Evolutionary conservation across 2,888 invertebrate species (phyloP).

Genomic region (Dysmachus trigonus): DNA sequence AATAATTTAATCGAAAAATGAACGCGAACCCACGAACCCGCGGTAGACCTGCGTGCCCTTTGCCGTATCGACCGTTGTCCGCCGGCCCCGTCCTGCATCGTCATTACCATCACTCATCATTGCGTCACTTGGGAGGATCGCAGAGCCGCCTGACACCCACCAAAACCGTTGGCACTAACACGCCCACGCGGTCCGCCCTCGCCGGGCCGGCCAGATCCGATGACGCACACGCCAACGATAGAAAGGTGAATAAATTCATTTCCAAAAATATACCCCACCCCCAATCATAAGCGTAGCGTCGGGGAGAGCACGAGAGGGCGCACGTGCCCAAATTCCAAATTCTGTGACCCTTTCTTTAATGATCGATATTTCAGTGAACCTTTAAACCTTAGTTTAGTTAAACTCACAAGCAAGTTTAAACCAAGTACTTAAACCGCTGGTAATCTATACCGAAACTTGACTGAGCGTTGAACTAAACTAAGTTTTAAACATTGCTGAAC

Average conservation of each 20-base stretch:
- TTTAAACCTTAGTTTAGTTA: too few species aligned
- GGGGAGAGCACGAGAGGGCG: too few species aligned
- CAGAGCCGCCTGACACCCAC: slow-evolving; percentile 55
- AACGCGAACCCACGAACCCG: neutral
- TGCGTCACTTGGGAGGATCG: slow-evolving; percentile 62
- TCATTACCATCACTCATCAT: slow-evolving; percentile 59
- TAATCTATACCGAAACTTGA: too few species aligned
- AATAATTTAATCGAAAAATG: neutral
- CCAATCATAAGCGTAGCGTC: too few species aligned
- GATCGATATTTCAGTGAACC: too few species aligned
- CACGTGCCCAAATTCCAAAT: too few species aligned
- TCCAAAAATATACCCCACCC: neutral
- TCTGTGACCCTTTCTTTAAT: too few species aligned
- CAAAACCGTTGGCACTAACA: slow-evolving; percentile 54
- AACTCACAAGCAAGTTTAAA: too few species aligned
- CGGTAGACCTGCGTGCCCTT: slow-evolving; percentile 61
- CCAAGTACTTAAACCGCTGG: too few species aligned
- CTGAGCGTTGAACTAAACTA: too few species aligned
- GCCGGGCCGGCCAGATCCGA: neutral
- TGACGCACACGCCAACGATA: neutral
- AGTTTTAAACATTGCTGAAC: too few species aligned
- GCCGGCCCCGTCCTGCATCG: slow-evolving; percentile 65
- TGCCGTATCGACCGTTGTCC: slow-evolving; percentile 64
- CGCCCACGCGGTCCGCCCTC: slow-evolving; percentile 48
- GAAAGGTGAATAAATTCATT: slow-evolving; percentile 40